These are phyloP conservation scores for fruit fly (Drosophila melanogaster) DNA, from an alignment of 1,140 invertebrate genomes.

Conservation along the genomic window DNA sequence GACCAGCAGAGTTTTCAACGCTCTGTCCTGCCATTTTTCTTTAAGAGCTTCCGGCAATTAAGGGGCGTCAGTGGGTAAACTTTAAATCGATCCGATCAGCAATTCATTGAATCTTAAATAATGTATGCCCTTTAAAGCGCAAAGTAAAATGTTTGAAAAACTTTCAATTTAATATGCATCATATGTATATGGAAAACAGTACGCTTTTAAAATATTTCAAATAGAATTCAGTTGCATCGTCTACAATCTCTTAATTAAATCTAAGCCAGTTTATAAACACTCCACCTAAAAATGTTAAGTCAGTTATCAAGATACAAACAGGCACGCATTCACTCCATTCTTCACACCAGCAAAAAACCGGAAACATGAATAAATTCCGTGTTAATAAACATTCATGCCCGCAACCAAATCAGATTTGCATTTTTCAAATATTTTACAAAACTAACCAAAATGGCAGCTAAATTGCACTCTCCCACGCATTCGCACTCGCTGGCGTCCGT, in stretches of 20 bases:
- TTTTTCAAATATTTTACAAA: conserved; percentile 56
- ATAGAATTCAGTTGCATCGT: background rate
- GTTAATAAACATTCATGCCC: conserved; percentile 47
- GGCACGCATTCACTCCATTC: background rate
- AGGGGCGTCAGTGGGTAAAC: conserved; percentile 28
- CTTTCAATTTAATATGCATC: background rate
- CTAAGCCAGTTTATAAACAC: background rate
- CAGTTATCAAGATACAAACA: conserved; percentile 4
- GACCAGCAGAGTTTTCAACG: conserved; percentile 48
- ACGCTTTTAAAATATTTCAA: background rate
- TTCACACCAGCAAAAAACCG: background rate
- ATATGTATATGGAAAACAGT: too few species aligned
- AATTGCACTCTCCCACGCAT: conserved; percentile 25
- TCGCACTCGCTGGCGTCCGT: conserved; percentile 3
- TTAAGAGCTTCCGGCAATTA: conserved; percentile 38
- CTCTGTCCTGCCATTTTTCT: conserved; percentile 22
- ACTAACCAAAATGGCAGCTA: conserved; percentile 40
- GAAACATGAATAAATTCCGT: conserved; percentile 39
- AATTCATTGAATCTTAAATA: conserved; percentile 14
- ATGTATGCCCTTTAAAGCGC: background rate
- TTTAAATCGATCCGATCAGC: conserved; percentile 22
- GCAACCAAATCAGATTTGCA: conserved; percentile 42
- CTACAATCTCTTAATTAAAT: conserved; percentile 4
- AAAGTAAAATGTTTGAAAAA: too few species aligned
- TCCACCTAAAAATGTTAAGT: conserved; percentile 2